Conservation (phyloP, 2,888 invertebrate species). For the Leucoma salicis region DNA sequence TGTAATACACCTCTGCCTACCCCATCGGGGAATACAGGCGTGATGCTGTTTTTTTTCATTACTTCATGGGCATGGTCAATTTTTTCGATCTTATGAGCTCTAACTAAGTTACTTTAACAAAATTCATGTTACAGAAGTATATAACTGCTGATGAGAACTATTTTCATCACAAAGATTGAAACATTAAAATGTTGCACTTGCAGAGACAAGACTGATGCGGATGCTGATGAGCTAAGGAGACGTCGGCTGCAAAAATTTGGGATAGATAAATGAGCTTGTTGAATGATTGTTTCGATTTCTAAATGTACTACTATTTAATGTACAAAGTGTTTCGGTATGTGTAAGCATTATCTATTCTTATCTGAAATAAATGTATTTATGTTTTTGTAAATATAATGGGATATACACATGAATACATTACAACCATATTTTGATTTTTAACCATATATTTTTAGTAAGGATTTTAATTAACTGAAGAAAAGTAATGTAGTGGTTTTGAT, state of each 20-base stretch:
- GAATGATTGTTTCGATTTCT: slow-evolving; percentile 53
- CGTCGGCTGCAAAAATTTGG: slow-evolving; percentile 89
- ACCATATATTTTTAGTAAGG: neutral
- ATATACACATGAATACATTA: slow-evolving; percentile 79
- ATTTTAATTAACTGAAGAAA: neutral
- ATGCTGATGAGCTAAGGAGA: slow-evolving; percentile 87
- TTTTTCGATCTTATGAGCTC: too few species aligned
- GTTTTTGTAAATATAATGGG: slow-evolving; percentile 79
- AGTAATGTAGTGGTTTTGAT: neutral
- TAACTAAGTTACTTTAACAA: too few species aligned
- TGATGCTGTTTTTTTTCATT: too few species aligned
- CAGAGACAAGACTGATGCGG: slow-evolving; percentile 72
- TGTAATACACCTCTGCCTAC: too few species aligned
- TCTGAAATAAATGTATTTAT: slow-evolving; percentile 74
- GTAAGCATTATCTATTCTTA: slow-evolving; percentile 77
- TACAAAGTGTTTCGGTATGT: slow-evolving; percentile 76
- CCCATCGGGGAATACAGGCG: too few species aligned
- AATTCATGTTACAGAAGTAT: too few species aligned
- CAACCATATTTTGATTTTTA: slow-evolving; percentile 42
- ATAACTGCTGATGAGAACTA: too few species aligned
- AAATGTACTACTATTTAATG: slow-evolving; percentile 71
- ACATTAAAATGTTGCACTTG: neutral
- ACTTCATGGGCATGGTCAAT: too few species aligned
- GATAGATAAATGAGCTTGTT: slow-evolving; percentile 67
- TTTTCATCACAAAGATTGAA: too few species aligned